phyloP scores from a whole-genome alignment of 2,888 invertebrate species.

The Stegophylla sp. region DNA sequence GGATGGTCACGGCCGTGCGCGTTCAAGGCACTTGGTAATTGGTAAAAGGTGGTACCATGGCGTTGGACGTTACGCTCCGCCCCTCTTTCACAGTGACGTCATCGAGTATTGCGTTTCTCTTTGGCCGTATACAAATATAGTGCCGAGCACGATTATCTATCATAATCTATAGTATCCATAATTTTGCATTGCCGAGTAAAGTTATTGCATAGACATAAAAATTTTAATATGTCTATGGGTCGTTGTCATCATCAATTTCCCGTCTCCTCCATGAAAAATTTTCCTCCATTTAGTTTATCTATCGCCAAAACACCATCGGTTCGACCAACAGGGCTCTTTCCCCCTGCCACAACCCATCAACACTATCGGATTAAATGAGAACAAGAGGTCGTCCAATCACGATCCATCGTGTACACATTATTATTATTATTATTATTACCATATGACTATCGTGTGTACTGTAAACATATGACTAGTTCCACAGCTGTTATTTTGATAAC shows the following conservation, averaged over 20 bases:
- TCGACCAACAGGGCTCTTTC: not conserved
- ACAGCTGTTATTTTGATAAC: conserved; percentile 22
- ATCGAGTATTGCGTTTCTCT: not conserved
- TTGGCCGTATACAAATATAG: too few relatives aligned
- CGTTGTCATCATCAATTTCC: not conserved
- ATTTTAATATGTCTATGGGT: too few relatives aligned
- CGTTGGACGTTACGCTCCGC: not conserved
- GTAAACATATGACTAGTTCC: not conserved
- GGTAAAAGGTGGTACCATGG: not conserved
- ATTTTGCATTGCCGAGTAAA: too few relatives aligned
- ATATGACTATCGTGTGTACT: not conserved
- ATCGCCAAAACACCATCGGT: too few relatives aligned
- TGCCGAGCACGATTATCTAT: too few relatives aligned
- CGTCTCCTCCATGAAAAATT: conserved; percentile 32
- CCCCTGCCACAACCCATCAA: not conserved
- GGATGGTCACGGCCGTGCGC: not conserved
- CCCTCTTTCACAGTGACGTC: not conserved
- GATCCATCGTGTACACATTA: too few relatives aligned
- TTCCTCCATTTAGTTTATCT: not conserved
- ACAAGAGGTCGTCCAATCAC: conserved; percentile 41
- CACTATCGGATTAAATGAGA: not conserved
- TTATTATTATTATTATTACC: too few relatives aligned
- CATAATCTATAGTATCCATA: too few relatives aligned
- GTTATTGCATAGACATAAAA: too few relatives aligned
- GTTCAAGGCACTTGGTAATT: not conserved